Conservation (phyloP, 2,888 invertebrate genomes). For the Eledona agricola region DNA sequence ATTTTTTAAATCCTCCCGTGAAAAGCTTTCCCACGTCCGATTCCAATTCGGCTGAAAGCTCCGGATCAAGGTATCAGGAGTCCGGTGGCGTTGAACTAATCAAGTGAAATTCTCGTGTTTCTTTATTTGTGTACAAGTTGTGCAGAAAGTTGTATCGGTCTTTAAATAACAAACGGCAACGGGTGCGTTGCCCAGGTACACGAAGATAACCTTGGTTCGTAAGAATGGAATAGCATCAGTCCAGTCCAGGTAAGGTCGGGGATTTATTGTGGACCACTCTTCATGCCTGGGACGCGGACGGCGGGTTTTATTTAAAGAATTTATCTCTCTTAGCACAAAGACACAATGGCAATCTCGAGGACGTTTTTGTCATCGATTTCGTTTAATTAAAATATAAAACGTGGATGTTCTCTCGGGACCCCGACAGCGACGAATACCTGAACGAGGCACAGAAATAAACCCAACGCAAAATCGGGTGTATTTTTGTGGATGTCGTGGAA, state of each 20-base stretch:
- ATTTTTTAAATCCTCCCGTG: slow-evolving; percentile 6
- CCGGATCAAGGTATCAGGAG: slow-evolving; percentile 14
- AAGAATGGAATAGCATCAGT: slow-evolving; percentile 55
- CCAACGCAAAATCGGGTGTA: too few relatives aligned
- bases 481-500: neutral
- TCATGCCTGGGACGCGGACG: slow-evolving; percentile 37
- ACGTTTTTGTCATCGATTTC: slow-evolving; percentile 9
- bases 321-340: slow-evolving; percentile 18
- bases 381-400: slow-evolving; percentile 6
- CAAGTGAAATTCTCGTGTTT: slow-evolving; percentile 28
- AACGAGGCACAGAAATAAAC: too few relatives aligned
- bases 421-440: too few relatives aligned
- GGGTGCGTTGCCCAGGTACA: slow-evolving; percentile 57
- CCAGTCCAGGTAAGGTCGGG: slow-evolving; percentile 54
- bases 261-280: slow-evolving; percentile 54
- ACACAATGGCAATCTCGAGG: slow-evolving; percentile 15
- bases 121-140: slow-evolving; percentile 42
- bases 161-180: slow-evolving; percentile 51
- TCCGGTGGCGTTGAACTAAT: slow-evolving; percentile 34
- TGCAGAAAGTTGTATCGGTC: slow-evolving; percentile 50
- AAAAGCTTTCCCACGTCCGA: slow-evolving; percentile 3
- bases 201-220: slow-evolving; percentile 57
- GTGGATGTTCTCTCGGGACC: too few relatives aligned
- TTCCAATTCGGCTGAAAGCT: slow-evolving; percentile 1
- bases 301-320: slow-evolving; percentile 37